phyloP scores from a whole-genome alignment of 1,140 invertebrate genomes.

The Cyclina sinensis region DNA sequence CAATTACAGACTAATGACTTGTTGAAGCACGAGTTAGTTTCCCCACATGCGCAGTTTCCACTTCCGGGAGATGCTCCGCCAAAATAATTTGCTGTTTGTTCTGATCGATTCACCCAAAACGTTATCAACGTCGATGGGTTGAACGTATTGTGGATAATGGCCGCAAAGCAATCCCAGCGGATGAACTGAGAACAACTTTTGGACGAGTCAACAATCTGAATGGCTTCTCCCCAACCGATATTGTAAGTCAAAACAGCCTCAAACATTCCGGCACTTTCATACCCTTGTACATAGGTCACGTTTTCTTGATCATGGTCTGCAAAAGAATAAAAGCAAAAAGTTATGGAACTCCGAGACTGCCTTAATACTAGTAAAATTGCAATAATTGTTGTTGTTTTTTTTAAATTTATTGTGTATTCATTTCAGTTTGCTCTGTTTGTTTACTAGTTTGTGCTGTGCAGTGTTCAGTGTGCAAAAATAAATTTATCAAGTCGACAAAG shows the following conservation, averaged over 20 bases:
- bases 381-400: too few species aligned
- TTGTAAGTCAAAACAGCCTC: conserved; percentile 70
- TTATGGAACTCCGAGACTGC: too few species aligned
- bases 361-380: too few species aligned
- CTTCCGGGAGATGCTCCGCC: conserved; percentile 76
- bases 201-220: conserved; percentile 73
- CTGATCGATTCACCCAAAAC: conserved; percentile 76
- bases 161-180: conserved; percentile 79
- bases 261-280: conserved; percentile 78
- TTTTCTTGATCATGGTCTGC: conserved; percentile 78
- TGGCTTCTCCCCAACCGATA: conserved; percentile 70
- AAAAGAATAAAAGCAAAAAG: too few species aligned
- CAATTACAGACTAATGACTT: conserved; percentile 75
- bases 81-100: conserved; percentile 74
- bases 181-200: conserved; percentile 78
- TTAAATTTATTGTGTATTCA: too few species aligned
- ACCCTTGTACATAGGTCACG: conserved; percentile 72
- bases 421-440: too few species aligned
- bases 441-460: too few species aligned
- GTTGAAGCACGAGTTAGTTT: conserved; percentile 71
- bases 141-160: conserved; percentile 77
- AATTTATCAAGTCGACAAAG: too few species aligned
- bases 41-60: conserved; percentile 77
- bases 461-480: too few species aligned
- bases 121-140: conserved; percentile 69